Base-by-base conservation (phyloP, 1,140 invertebrate species). In the Frieseomelitta varia region DNA sequence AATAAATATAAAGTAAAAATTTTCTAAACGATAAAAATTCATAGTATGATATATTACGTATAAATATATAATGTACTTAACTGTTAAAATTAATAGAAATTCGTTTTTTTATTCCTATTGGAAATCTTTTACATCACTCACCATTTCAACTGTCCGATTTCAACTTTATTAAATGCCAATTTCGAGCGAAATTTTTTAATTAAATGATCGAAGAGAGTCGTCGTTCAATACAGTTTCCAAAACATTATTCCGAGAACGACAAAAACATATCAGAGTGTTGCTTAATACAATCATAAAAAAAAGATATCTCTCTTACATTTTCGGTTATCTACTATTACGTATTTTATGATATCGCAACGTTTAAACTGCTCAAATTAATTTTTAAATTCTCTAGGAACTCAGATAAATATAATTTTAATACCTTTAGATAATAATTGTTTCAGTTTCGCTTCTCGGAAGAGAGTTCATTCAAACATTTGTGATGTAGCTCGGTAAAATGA, bases 301-400 rank as follows among this genome's bases (percentile, higher is more conserved):
- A 30, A 10, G 58, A 75, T 81, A 81, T 58, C 71, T 39, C n/a
- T 17, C 55, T 53, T 53, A 81, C 47, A 61, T 65, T 65, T 30
- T 34, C 14, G 12, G 56, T 51, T 63, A 77, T 77, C 74, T 12
- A 63, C 15, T 65, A 17, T 51, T 77, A 47, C 74, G 74, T 77
- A 47, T 15, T 27, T 61, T 4, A 56, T 34, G 74, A 75, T 76
- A 61, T 11, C 34, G 21, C 19, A 21, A 17, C 63, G 47, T 2
- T n/a, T n/a, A 39, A 56, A n/a, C 3, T 69, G 67, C 51, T 8
- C 8, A 39, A 79, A 79, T 79, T 69, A 56, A 19, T 30, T 27
- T 56, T 30, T 15, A 19, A 1, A 21, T n/a, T 79, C 10, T 15
- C 11, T 21, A 17, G 17, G 17, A 69, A 39, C 61, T 72, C n/a